Conservation (phyloP, 2,888 invertebrate genomes). For the Yponomeuta evonymella region DNA sequence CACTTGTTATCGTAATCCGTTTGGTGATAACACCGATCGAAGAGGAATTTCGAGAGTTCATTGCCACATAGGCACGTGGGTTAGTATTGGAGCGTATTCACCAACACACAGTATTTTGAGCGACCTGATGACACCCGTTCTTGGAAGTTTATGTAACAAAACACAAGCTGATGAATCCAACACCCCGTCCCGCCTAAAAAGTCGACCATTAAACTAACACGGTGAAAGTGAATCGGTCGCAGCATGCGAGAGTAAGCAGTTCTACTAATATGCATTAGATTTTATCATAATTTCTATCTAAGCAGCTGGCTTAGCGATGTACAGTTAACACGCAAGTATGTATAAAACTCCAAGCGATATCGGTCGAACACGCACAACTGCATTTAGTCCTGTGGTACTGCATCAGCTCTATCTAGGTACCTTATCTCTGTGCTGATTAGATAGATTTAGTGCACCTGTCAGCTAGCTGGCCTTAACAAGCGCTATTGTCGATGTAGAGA, state of each 20-base stretch:
- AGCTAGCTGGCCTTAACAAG: constrained; percentile 43
- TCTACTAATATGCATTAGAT: constrained; percentile 29
- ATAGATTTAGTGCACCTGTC: constrained; percentile 46
- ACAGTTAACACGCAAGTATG: constrained; percentile 39
- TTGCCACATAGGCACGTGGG: constrained; percentile 33
- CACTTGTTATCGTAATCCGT: not conserved
- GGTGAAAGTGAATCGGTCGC: not conserved
- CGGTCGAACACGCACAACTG: constrained; percentile 29
- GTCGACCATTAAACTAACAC: not conserved
- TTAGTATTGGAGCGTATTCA: not conserved
- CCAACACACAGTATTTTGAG: not conserved
- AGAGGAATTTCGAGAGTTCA: constrained; percentile 44
- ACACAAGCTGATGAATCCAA: constrained; percentile 3
- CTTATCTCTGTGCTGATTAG: constrained; percentile 45
- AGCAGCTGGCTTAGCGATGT: constrained; percentile 38
- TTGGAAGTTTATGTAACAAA: not conserved
- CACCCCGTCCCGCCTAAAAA: not conserved
- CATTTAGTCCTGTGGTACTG: constrained; percentile 8
- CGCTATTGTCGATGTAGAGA: constrained; percentile 39
- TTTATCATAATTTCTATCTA: constrained; percentile 41
- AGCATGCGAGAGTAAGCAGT: not conserved
- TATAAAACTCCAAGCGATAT: constrained; percentile 42
- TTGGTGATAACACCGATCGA: not conserved
- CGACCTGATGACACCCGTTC: not conserved
- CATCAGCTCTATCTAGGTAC: constrained; percentile 31